Percentiles rank a stretch among this genome's conserved stretches.
These are phyloP conservation scores for Melieria crassipennis DNA, from an alignment of 2,888 invertebrate species.

Conservation along the genomic window DNA sequence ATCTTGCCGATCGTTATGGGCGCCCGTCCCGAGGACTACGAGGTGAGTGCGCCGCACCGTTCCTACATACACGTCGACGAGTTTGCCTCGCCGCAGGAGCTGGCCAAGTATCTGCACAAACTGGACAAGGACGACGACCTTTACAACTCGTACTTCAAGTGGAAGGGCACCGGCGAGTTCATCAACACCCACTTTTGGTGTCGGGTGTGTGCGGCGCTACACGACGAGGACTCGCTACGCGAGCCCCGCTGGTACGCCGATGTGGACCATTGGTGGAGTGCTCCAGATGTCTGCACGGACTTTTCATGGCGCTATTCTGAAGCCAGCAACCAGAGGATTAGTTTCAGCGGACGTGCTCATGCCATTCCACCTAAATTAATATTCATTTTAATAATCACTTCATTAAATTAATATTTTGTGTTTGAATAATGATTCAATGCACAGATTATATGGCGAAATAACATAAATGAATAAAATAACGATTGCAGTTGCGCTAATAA, in stretches of 20 bases:
- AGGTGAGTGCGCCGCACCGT: slow-evolving; percentile 85
- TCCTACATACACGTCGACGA: slow-evolving; percentile 97
- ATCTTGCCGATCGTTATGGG: slow-evolving; percentile 97
- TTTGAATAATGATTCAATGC: no score
- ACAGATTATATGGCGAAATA: no score
- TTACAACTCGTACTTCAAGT: slow-evolving; percentile 94
- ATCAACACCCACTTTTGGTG: slow-evolving; percentile 89
- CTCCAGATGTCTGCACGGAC: slow-evolving; percentile 79
- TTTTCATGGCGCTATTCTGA: slow-evolving; percentile 73
- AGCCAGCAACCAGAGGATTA: slow-evolving; percentile 56
- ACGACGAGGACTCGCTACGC: slow-evolving; percentile 65
- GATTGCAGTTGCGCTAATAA: slow-evolving; percentile 56
- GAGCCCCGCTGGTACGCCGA: slow-evolving; percentile 68
- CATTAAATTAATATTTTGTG: no score
- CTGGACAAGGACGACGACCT: slow-evolving; percentile 87
- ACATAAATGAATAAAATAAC: not conserved
- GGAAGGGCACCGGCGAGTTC: slow-evolving; percentile 95
- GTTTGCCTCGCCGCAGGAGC: slow-evolving; percentile 84
- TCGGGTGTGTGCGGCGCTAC: slow-evolving; percentile 70
- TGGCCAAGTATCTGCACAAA: slow-evolving; percentile 86
- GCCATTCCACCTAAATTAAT: no score
- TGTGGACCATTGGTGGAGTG: slow-evolving; percentile 94
- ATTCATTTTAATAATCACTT: no score
- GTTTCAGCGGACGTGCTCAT: no score
- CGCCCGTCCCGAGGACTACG: slow-evolving; percentile 90